These are phyloP conservation scores for Cantharis lateralis DNA, from an alignment of 2,888 invertebrate genomes.

Conservation along the genomic window DNA sequence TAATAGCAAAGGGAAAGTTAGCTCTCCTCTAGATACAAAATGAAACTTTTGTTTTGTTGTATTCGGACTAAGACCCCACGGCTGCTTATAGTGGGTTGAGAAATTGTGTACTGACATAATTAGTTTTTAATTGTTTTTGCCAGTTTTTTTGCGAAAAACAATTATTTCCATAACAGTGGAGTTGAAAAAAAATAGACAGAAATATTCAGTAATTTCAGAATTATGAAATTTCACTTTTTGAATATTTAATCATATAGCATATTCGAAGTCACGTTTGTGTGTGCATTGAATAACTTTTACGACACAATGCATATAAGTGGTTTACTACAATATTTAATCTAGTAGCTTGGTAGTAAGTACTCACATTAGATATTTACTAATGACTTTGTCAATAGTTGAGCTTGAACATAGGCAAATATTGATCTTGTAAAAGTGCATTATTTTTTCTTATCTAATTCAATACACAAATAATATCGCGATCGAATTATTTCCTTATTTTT, in stretches of 20 bases:
- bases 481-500: neutral
- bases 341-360: neutral
- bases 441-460: neutral
- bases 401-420: constrained; percentile 1
- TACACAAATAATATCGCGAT: neutral
- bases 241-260: neutral
- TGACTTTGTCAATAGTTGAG: constrained; percentile 1
- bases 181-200: too few relatives aligned
- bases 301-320: neutral
- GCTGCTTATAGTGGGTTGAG: too few relatives aligned
- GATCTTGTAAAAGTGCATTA: neutral
- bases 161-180: too few relatives aligned
- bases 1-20: too few relatives aligned
- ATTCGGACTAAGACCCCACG: too few relatives aligned
- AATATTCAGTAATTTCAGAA: too few relatives aligned
- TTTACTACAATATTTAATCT: neutral
- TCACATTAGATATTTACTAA: constrained; percentile 1
- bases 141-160: too few relatives aligned
- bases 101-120: too few relatives aligned
- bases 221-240: neutral
- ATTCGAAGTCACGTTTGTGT: neutral
- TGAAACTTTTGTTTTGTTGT: too few relatives aligned
- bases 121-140: too few relatives aligned
- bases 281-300: neutral
- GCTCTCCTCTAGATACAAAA: too few relatives aligned